Evolutionary conservation across 2,888 invertebrate species (phyloP), one percentile per base, ranked within the genome.

Genomic region (Stenodera caucasica): DNA sequence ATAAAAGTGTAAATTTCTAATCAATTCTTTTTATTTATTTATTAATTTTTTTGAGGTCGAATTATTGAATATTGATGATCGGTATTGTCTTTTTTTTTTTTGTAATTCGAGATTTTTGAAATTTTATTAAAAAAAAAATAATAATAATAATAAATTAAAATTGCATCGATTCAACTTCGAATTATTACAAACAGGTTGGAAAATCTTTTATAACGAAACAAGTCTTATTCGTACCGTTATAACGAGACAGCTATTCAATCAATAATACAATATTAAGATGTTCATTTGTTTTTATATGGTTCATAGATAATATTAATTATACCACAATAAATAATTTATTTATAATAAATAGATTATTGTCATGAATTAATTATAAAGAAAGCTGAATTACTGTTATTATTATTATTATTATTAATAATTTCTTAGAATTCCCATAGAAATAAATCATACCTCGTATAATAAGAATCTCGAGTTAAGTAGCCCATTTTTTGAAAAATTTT

Each of bases 1-100:
- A n/a, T n/a, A n/a, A 45, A 45, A 45, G 45, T 21, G 45, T 21
- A 45, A 45, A 21, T 45, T 45, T 40, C 37, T 40, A 40, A 40
- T 40, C 1, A 40, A 40, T 14, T 18, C n/a, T n/a, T n/a, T n/a
- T n/a, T n/a, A n/a, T n/a, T n/a, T n/a, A n/a, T n/a, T n/a, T n/a
- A n/a, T n/a, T 37, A 14, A 29, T 29, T 2, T 14, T 18, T 45
- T 45, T 15, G 3, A 21, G 45, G 45, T 45, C 45, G 45, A 21
- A 45, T 21, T 7, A 21, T 12, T 12, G 21, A 45, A 45, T 21
- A 15, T 4, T 40, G 14, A 35, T 37, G 21, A 45, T 12, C 21
- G 4, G 7, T 18, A 40, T 40, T 40, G 40, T 21, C 21, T 21
- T 45, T 3, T 26, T 26, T 26, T 5, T 26, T 5, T 26, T 5